These are phyloP conservation scores for Orussus abietinus DNA, from an alignment of 1,140 invertebrate species.

Conservation along the genomic window DNA sequence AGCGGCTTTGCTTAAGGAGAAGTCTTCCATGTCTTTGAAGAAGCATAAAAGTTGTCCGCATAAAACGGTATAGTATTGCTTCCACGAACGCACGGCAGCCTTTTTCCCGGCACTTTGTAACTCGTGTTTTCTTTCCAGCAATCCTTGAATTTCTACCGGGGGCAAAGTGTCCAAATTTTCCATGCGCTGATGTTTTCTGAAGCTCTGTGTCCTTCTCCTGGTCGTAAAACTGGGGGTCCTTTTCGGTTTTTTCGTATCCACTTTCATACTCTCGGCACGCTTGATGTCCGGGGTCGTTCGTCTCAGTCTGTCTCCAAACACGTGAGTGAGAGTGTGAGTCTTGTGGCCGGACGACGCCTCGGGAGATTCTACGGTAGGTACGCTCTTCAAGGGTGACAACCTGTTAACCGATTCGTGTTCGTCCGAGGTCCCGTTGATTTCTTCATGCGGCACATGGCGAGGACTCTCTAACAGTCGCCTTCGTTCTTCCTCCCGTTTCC, in stretches of 20 bases:
- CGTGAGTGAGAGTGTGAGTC: conserved; percentile 58
- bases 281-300: conserved; percentile 66
- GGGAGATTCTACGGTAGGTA: conserved; percentile 22
- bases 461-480: conserved; percentile 45
- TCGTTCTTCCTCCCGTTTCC: conserved; percentile 68
- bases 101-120: conserved; percentile 89
- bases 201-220: conserved; percentile 81
- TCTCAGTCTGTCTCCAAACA: conserved; percentile 69
- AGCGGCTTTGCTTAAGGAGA: conserved; percentile 80
- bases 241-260: conserved; percentile 72
- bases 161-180: conserved; percentile 73
- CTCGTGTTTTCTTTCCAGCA: conserved; percentile 93
- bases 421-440: conserved; percentile 51
- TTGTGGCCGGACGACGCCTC: conserved; percentile 39
- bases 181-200: conserved; percentile 71
- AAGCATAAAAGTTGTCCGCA: conserved; percentile 96
- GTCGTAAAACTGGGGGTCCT: conserved; percentile 94
- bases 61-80: conserved; percentile 87
- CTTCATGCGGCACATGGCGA: conserved; percentile 47
- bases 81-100: conserved; percentile 93
- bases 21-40: conserved; percentile 94
- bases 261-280: conserved; percentile 84
- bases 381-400: conserved; percentile 38
- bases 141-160: conserved; percentile 87
- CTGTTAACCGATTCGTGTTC: conserved; percentile 45